phyloP scores from a whole-genome alignment of 2,797 vertebrate species.

The Sphenodon punctatus region DNA sequence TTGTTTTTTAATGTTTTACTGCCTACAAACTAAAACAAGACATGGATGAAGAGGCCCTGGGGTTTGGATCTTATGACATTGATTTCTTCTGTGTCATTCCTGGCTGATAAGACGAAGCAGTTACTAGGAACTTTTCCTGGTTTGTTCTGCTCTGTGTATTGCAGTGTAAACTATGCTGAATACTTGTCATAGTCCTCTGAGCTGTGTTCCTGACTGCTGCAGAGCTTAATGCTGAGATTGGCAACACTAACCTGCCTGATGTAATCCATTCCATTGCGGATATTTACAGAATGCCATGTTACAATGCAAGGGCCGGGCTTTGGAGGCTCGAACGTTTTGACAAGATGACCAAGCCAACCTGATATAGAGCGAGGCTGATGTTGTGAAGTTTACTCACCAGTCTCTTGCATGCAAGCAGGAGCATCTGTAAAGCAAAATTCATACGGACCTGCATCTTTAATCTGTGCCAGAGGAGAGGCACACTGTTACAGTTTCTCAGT shows the following conservation, averaged over 20 bases:
- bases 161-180: constrained; percentile 52
- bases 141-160: constrained; percentile 54
- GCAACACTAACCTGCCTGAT: constrained; percentile 56
- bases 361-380: constrained; percentile 11
- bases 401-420: background rate
- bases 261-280: constrained; percentile 67
- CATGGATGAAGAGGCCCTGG: background rate
- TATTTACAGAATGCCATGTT: constrained; percentile 30
- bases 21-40: constrained; percentile 8
- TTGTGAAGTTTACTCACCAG: no score
- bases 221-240: constrained; percentile 49
- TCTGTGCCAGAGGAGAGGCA: constrained; percentile 26
- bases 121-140: constrained; percentile 52
- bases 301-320: constrained; percentile 39
- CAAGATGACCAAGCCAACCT: constrained; percentile 23
- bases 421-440: constrained; percentile 14
- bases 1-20: background rate
- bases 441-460: background rate
- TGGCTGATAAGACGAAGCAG: constrained; percentile 52
- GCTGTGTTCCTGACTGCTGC: constrained; percentile 53
- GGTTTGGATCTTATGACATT: constrained; percentile 12
- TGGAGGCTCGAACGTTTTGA: constrained; percentile 25
- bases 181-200: constrained; percentile 62
- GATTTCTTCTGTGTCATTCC: constrained; percentile 53
- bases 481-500: constrained; percentile 22